phyloP scores from a whole-genome alignment of 2,113 vertebrate species.

The Rhinolophus ferrumequinum region DNA sequence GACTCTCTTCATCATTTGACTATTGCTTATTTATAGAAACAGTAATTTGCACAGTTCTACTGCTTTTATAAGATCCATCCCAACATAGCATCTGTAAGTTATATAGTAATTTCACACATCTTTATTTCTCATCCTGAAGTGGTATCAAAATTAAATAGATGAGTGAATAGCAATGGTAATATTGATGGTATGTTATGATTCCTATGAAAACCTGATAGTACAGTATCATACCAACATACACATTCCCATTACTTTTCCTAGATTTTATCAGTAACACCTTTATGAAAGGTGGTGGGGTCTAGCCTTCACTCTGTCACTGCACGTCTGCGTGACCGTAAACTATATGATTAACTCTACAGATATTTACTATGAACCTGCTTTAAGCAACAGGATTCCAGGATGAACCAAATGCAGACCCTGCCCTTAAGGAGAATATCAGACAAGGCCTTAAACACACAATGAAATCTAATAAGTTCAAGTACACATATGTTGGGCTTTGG shows the following conservation, averaged over 20 bases:
- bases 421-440: not conserved
- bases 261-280: not conserved
- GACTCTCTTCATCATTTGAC: not conserved
- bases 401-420: not conserved
- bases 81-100: not conserved
- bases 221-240: not conserved
- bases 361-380: not conserved
- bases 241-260: not conserved
- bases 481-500: not conserved
- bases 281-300: not conserved
- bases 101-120: slow-evolving; percentile 19
- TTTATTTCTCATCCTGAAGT: slow-evolving; percentile 35
- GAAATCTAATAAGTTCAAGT: not conserved
- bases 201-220: not conserved
- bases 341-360: not conserved
- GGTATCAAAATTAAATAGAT: not conserved
- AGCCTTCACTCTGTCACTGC: not conserved
- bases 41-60: not conserved
- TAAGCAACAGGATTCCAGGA: not conserved
- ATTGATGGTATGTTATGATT: not conserved
- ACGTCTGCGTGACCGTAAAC: not conserved
- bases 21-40: slow-evolving; percentile 2
- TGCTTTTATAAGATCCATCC: slow-evolving; percentile 2
- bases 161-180: not conserved
- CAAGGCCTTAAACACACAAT: not conserved